phyloP scores from a whole-genome alignment of 2,888 invertebrate genomes.

The Autographa gamma region DNA sequence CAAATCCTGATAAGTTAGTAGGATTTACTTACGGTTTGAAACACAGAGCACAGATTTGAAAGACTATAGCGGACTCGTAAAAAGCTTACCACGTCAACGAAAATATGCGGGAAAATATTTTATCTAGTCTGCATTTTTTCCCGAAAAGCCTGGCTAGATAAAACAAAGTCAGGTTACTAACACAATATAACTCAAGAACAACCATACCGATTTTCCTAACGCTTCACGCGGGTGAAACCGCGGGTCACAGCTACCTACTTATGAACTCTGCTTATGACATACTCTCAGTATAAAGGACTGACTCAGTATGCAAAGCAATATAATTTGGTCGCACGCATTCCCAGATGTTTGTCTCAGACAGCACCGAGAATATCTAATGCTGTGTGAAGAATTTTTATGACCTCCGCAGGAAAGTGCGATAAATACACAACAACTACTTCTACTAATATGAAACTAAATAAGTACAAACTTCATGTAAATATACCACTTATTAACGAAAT shows the following conservation, averaged over 20 bases:
- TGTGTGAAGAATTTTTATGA: constrained; percentile 63
- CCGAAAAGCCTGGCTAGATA: not conserved
- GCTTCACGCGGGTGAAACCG: too few relatives aligned
- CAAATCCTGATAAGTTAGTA: not conserved
- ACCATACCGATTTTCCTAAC: too few relatives aligned
- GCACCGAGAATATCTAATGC: constrained; percentile 35
- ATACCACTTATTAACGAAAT: too few relatives aligned
- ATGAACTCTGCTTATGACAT: not conserved
- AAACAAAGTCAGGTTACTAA: too few relatives aligned
- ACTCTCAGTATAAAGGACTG: constrained; percentile 7
- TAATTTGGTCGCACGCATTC: constrained; percentile 50
- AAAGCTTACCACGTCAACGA: not conserved
- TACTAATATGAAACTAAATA: not conserved
- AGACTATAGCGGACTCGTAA: not conserved
- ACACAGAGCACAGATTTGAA: not conserved
- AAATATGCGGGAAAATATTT: not conserved
- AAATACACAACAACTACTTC: constrained; percentile 6
- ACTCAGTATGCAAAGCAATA: constrained; percentile 32
- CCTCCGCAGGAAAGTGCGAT: constrained; percentile 24
- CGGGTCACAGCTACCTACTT: too few relatives aligned
- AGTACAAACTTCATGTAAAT: too few relatives aligned
- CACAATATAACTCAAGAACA: too few relatives aligned
- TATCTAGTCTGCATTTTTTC: not conserved
- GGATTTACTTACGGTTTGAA: not conserved
- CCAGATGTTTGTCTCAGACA: constrained; percentile 42